phyloP scores from a whole-genome alignment of 2,888 invertebrate genomes.

The Seira sanloemensis region DNA sequence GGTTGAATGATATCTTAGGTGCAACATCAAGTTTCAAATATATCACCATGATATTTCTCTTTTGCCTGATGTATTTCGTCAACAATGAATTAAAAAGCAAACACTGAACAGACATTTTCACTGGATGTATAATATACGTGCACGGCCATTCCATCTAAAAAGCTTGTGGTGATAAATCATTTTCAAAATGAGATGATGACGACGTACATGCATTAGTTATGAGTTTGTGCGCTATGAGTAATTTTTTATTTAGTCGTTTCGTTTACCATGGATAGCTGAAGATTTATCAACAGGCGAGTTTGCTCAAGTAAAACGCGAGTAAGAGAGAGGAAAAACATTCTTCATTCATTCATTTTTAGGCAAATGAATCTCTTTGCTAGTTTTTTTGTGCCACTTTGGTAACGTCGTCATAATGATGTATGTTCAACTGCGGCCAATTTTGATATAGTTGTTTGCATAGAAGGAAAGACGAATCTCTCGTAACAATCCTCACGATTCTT shows the following conservation, averaged over 20 bases:
- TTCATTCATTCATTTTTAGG: background rate
- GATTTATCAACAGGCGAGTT: background rate
- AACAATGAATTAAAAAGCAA: background rate
- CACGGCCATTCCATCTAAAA: conserved; percentile 49
- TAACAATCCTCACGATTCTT: background rate
- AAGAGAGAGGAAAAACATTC: too few relatives aligned
- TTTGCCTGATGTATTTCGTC: background rate
- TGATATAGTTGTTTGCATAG: conserved; percentile 62
- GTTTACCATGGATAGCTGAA: background rate
- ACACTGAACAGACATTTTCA: background rate
- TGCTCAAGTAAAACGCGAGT: background rate
- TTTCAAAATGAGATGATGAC: conserved; percentile 59
- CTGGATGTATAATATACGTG: conserved; percentile 19
- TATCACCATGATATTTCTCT: background rate
- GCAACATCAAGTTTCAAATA: too few relatives aligned
- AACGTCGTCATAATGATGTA: conserved; percentile 34
- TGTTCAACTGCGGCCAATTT: conserved; percentile 61
- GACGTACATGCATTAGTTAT: conserved; percentile 21
- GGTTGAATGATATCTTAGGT: too few relatives aligned
- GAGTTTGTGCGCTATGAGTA: background rate
- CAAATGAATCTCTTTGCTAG: background rate
- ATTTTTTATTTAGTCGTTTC: background rate
- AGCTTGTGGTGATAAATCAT: conserved; percentile 55
- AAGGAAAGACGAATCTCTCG: background rate
- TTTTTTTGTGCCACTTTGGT: background rate